Base-by-base conservation (phyloP, 2,888 invertebrate species). In the Nyleta sp. region DNA sequence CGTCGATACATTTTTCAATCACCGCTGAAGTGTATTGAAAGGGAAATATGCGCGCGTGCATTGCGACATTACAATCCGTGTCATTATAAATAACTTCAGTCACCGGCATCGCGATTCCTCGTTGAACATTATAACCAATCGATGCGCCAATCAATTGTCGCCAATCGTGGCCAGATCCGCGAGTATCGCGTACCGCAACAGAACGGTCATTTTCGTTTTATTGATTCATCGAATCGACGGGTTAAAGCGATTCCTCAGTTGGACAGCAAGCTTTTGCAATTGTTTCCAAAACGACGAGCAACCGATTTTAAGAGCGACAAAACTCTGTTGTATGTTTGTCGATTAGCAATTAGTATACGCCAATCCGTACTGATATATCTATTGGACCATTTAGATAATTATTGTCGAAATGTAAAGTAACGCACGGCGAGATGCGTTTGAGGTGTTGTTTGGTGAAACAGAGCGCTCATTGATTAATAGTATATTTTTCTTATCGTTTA, bases 341-440 rank as follows among this genome's bases (percentile, higher is more conserved):
- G 38, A 44, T 17, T 74, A 60, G n/a, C 60, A 35, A 42, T 3
- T 70, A 67, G 67, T 60, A 57, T 70, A 70, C 42, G 48, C 33
- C 8, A 57, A 64, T 44, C 22, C 44, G 59, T 59, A 70, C 70
- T 70, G 70, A 57, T 70, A 76, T n/a, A n/a, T n/a, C n/a, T 70
- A 70, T 52, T 70, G 64, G 57, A 76, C 70, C 70, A 70, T 70
- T 64, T 64, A 70, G 64, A 52, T 44, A 55, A 50, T 70, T 40
- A 50, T 44, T 13, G 33, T 35, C 42, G 33, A 55, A 53, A 22
- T 53, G 53, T 74, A n/a, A n/a, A n/a, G 22, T 44, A n/a, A 40
- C 15, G 1, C 8, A 17, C n/a, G 20, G 55, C 28, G n/a, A n/a
- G n/a, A n/a, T n/a, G n/a, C n/a, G n/a, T n/a, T n/a, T n/a, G n/a